A percentile compares a stretch with the other conserved stretches of the same genome.
Conservation (phyloP, 2,797 vertebrate genomes). For the Knipowitschia caucasica region DNA sequence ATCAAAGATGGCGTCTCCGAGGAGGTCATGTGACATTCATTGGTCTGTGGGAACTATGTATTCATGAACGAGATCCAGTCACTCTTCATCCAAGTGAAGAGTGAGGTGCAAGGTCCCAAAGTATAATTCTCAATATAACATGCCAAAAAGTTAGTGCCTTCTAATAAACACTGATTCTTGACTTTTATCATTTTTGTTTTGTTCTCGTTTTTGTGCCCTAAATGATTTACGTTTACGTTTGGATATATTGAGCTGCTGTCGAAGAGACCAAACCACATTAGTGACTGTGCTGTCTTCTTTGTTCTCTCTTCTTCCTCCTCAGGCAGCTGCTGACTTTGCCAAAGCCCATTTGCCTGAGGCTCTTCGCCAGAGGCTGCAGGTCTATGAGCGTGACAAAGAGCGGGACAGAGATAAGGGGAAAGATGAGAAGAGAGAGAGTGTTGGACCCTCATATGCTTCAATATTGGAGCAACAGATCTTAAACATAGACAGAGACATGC, state of each 20-base stretch:
- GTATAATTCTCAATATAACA: too few relatives aligned
- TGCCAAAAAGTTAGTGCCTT: too few relatives aligned
- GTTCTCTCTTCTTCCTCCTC: slow-evolving; percentile 32
- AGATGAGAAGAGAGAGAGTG: slow-evolving; percentile 74
- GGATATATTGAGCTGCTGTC: not conserved
- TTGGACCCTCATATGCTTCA: slow-evolving; percentile 84
- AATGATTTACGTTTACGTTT: too few relatives aligned
- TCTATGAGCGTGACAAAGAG: slow-evolving; percentile 87
- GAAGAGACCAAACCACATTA: not conserved
- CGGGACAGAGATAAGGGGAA: slow-evolving; percentile 73
- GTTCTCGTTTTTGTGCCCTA: too few relatives aligned
- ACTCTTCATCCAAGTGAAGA: too few relatives aligned
- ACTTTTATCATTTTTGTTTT: too few relatives aligned
- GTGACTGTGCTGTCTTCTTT: slow-evolving; percentile 21
- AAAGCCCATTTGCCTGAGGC: slow-evolving; percentile 89
- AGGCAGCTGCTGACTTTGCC: slow-evolving; percentile 95
- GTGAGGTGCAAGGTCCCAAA: too few relatives aligned
- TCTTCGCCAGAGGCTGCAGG: slow-evolving; percentile 89
- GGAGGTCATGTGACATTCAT: too few relatives aligned
- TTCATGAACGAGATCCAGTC: too few relatives aligned
- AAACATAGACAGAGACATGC: slow-evolving; percentile 87
- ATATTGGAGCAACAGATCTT: slow-evolving; percentile 95
- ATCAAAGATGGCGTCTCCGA: too few relatives aligned
- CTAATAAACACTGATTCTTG: too few relatives aligned
- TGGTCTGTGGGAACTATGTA: too few relatives aligned